Conservation (phyloP, 2,113 vertebrate species). For the Forbesichthys papilliferus region DNA sequence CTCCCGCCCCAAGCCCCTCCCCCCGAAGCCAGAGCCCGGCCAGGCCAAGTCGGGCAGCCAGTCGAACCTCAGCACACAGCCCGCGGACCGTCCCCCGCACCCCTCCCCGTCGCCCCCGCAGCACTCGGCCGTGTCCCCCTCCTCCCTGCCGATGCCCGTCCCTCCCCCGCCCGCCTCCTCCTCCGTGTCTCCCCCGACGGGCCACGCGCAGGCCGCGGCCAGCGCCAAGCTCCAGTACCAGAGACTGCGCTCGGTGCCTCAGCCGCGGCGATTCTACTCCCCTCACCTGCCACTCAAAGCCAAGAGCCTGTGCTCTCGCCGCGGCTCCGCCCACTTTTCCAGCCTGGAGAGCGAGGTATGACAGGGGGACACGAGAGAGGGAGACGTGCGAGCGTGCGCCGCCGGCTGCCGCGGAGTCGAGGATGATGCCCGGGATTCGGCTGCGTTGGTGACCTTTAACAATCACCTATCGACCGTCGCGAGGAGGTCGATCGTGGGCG, state of each 20-base stretch:
- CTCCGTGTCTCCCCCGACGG: slow-evolving; percentile 68
- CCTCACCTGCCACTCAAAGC: slow-evolving; percentile 83
- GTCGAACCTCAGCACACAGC: slow-evolving; percentile 86
- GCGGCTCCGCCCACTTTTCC: slow-evolving; percentile 92
- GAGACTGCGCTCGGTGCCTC: slow-evolving; percentile 81
- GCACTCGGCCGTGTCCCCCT: slow-evolving; percentile 69
- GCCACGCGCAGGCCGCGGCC: slow-evolving; percentile 67
- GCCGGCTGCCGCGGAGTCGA: slow-evolving; percentile 48
- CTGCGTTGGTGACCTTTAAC: slow-evolving; percentile 55
- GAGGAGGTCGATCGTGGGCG: slow-evolving; percentile 47
- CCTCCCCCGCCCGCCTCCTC: slow-evolving; percentile 74
- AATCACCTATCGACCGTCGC: slow-evolving; percentile 58
- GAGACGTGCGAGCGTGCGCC: slow-evolving; percentile 67
- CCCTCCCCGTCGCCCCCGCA: slow-evolving; percentile 74
- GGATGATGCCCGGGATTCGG: slow-evolving; percentile 47
- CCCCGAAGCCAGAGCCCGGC: slow-evolving; percentile 72
- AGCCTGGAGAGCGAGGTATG: slow-evolving; percentile 94
- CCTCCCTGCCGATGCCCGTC: slow-evolving; percentile 75
- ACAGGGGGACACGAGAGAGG: slow-evolving; percentile 81
- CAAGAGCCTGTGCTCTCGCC: slow-evolving; percentile 86
- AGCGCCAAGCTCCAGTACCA: slow-evolving; percentile 83
- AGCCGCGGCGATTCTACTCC: slow-evolving; percentile 80
- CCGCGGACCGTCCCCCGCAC: slow-evolving; percentile 74
- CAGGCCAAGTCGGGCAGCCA: slow-evolving; percentile 88
- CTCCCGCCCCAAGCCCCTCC: slow-evolving; percentile 73